These are phyloP conservation scores for Colistium nudipinnis DNA, from an alignment of 2,113 vertebrate species.

Conservation along the genomic window DNA sequence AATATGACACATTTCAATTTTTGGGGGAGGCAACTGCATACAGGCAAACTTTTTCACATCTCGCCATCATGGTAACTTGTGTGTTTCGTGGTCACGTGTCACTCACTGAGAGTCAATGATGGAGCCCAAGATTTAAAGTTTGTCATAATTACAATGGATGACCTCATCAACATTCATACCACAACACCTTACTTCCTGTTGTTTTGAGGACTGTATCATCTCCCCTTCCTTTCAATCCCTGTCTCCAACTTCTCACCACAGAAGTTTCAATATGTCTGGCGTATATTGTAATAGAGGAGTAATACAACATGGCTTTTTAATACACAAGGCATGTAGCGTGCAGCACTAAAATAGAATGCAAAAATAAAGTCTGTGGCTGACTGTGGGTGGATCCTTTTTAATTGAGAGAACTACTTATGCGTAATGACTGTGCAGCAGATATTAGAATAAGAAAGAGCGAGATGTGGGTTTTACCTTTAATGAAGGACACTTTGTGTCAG, in stretches of 20 bases:
- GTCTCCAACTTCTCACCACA: not conserved
- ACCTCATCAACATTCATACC: not conserved
- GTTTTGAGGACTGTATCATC: no score
- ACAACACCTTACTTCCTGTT: not conserved
- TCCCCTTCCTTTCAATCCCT: not conserved
- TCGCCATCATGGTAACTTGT: no score
- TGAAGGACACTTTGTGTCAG: slow-evolving; percentile 48
- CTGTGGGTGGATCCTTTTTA: slow-evolving; percentile 29
- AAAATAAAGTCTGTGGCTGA: slow-evolving; percentile 33
- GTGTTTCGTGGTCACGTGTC: no score
- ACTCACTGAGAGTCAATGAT: no score
- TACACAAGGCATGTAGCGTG: not conserved
- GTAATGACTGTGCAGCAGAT: slow-evolving; percentile 45
- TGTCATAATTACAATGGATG: no score
- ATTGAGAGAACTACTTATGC: slow-evolving; percentile 35
- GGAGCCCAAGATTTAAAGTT: no score
- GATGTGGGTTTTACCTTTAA: slow-evolving; percentile 33
- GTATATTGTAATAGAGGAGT: not conserved
- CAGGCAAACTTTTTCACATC: no score
- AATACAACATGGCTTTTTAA: not conserved
- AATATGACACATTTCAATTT: no score
- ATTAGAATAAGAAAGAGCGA: slow-evolving; percentile 33
- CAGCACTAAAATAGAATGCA: slow-evolving; percentile 29
- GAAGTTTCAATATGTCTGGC: not conserved
- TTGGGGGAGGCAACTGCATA: no score